Conservation (phyloP, 2,888 invertebrate species). For the Trachelus troglodyta region DNA sequence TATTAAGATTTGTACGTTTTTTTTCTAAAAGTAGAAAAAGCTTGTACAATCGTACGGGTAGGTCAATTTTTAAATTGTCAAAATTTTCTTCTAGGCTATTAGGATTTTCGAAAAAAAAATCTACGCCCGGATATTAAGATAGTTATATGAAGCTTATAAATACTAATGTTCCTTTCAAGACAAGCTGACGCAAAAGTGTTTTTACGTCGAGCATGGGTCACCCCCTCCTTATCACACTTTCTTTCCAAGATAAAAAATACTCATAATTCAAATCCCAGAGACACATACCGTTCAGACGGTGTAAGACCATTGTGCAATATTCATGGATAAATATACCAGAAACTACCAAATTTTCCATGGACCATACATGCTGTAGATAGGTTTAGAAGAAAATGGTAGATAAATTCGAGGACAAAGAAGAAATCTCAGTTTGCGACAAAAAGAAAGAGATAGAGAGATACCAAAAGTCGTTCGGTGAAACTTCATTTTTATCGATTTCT, state of each 20-base stretch:
- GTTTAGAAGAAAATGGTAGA: neutral
- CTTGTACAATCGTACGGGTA: neutral
- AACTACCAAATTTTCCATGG: neutral
- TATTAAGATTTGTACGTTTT: neutral
- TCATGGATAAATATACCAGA: neutral
- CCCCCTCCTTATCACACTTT: neutral
- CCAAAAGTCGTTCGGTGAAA: neutral
- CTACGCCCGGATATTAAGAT: neutral
- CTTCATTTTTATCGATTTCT: neutral
- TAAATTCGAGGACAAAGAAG: neutral
- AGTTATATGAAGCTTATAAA: neutral
- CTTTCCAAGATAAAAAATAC: neutral
- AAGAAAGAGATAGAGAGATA: neutral
- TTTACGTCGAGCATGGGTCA: neutral
- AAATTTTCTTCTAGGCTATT: neutral
- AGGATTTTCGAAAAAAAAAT: neutral
- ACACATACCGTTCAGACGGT: neutral
- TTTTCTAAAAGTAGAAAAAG: neutral
- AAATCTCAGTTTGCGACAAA: neutral
- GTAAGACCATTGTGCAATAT: neutral
- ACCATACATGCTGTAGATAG: neutral
- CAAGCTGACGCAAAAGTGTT: neutral
- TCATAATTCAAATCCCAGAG: neutral
- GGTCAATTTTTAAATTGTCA: neutral
- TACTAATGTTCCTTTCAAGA: neutral